Conservation (phyloP, 2,888 invertebrate species). For the Pseudolycoriella hygida region DNA sequence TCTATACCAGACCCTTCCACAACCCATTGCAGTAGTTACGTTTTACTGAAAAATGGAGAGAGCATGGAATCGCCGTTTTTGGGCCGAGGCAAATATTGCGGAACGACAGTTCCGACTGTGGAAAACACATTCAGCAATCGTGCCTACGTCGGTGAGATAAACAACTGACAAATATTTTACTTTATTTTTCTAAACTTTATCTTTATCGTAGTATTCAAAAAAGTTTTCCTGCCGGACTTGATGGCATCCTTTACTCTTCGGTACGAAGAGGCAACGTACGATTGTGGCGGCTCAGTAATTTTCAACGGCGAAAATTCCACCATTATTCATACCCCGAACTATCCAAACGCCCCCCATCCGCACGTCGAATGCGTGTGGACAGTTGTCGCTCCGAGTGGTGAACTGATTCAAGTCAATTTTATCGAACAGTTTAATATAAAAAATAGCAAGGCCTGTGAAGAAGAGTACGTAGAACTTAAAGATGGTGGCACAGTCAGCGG, state of each 20-base stretch:
- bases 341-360: conserved; percentile 61
- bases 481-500: conserved; percentile 66
- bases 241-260: no score
- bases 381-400: conserved; percentile 52
- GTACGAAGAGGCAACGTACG: conserved; percentile 41
- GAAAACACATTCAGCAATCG: conserved; percentile 47
- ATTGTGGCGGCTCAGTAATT: conserved; percentile 51
- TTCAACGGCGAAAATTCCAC: conserved; percentile 33
- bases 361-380: conserved; percentile 72
- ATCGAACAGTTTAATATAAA: conserved; percentile 52
- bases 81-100: conserved; percentile 57
- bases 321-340: conserved; percentile 57
- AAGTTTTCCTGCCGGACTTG: no score
- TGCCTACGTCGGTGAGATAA: conserved; percentile 28
- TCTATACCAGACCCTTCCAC: conserved; percentile 21
- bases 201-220: no score
- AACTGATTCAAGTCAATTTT: conserved; percentile 60
- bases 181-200: no score
- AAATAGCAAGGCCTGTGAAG: conserved; percentile 23
- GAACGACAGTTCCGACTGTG: conserved; percentile 26
- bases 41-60: conserved; percentile 49
- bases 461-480: conserved; percentile 51
- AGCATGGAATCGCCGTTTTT: conserved; percentile 52
- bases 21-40: conserved; percentile 25
- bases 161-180: no score